Conservation (phyloP, 2,888 invertebrate species). For the Hirtodrosophila alboralis region DNA sequence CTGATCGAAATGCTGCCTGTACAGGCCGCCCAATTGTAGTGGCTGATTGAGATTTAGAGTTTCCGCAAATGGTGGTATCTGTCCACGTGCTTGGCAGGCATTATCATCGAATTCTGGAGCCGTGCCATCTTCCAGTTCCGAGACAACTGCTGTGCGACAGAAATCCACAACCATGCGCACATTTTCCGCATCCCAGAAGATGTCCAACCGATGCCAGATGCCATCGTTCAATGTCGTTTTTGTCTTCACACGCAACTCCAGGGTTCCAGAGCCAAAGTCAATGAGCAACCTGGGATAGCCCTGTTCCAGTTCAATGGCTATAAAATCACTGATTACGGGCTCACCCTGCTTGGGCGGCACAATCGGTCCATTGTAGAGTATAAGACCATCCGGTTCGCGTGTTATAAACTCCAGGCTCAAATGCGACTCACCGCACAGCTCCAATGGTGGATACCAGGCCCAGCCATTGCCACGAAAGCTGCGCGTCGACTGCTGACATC, state of each 20-base stretch:
- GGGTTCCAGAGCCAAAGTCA: constrained; percentile 97
- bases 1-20: constrained; percentile 94
- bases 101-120: constrained; percentile 94
- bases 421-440: constrained; percentile 97
- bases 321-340: constrained; percentile 94
- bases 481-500: constrained; percentile 97
- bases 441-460: constrained; percentile 98
- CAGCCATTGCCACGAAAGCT: constrained; percentile 97
- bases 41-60: constrained; percentile 97
- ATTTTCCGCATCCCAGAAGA: constrained; percentile 97
- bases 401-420: constrained; percentile 98
- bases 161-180: constrained; percentile 96
- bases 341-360: constrained; percentile 94
- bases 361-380: constrained; percentile 98
- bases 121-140: constrained; percentile 94
- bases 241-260: constrained; percentile 92
- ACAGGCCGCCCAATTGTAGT: constrained; percentile 95
- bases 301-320: constrained; percentile 95
- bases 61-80: constrained; percentile 97
- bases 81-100: constrained; percentile 94
- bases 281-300: constrained; percentile 95
- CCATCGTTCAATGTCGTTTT: constrained; percentile 96
- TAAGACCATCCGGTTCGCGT: constrained; percentile 92
- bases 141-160: constrained; percentile 93
- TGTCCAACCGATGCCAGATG: constrained; percentile 97